A percentile compares a stretch with the other conserved stretches of the same genome.
These are phyloP conservation scores for Phrynocephalus versicolor DNA, from an alignment of 2,113 vertebrate species.

Conservation along the genomic window DNA sequence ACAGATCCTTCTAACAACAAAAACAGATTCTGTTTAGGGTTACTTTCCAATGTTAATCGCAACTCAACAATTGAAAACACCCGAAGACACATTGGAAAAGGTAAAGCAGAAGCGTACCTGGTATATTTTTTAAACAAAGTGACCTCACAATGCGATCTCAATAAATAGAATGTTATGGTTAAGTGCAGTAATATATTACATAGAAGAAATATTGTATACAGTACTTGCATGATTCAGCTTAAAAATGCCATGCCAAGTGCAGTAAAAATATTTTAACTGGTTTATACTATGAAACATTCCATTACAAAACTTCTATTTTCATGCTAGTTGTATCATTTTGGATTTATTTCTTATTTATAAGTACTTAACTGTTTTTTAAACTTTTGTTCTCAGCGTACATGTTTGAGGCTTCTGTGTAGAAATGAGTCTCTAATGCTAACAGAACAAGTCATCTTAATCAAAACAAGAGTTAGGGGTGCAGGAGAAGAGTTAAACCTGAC, in stretches of 20 bases:
- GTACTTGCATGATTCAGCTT: not conserved
- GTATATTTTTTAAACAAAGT: fast-evolving
- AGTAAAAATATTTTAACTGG: not conserved
- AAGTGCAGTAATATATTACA: not conserved
- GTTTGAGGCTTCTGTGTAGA: constrained; percentile 1
- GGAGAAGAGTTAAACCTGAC: not conserved
- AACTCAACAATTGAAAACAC: constrained; percentile 98
- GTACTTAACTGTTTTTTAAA: constrained; percentile 3
- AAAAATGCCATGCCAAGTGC: not conserved
- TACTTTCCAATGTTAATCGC: constrained; percentile 95
- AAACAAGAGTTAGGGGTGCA: not conserved
- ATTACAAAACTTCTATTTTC: not conserved
- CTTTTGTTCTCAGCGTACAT: not conserved
- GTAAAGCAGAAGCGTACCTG: constrained; percentile 66
- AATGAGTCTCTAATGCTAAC: not conserved
- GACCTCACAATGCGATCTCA: not conserved
- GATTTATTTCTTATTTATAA: not conserved
- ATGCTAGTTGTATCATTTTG: not conserved
- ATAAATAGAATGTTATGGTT: not conserved
- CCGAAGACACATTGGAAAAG: constrained; percentile 94
- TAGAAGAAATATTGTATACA: not conserved
- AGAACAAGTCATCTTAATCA: not conserved
- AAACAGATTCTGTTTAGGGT: constrained; percentile 95
- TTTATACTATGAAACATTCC: not conserved
- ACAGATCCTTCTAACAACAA: constrained; percentile 97